Evolutionary conservation across 2,888 invertebrate species (phyloP).

Genomic region (Pyrrhia umbra): DNA sequence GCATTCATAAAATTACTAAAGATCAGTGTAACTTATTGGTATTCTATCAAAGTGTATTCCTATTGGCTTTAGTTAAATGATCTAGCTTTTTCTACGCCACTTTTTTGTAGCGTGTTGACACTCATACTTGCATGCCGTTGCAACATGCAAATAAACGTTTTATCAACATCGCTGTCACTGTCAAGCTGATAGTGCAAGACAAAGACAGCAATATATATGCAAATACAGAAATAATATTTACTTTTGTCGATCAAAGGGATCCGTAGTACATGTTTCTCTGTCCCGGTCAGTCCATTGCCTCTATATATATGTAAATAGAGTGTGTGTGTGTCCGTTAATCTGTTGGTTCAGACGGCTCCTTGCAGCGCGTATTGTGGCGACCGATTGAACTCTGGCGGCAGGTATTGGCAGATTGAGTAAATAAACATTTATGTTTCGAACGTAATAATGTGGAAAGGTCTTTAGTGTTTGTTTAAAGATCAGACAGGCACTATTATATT

Average conservation of each 20-base stretch:
- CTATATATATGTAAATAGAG: slow-evolving; percentile 32
- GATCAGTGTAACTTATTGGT: no score
- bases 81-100: no score
- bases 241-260: neutral
- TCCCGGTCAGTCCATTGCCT: slow-evolving; percentile 11
- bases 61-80: no score
- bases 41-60: no score
- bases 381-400: slow-evolving; percentile 1
- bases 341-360: slow-evolving; percentile 31
- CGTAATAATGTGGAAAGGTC: neutral
- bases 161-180: no score
- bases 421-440: slow-evolving; percentile 1
- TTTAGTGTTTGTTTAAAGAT: slow-evolving; percentile 1
- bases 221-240: neutral
- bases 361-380: neutral
- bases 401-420: slow-evolving; percentile 19
- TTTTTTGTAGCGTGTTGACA: no score
- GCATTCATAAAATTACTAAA: no score
- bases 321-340: slow-evolving; percentile 41
- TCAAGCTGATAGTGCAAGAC: no score
- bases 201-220: no score
- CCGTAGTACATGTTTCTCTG: neutral
- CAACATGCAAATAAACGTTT: no score
- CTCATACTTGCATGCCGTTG: no score
- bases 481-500: no score